Evolutionary conservation across 2,888 invertebrate genomes (phyloP), one percentile per base, ranked within the genome.

Genomic region (Conistra vaccinii): DNA sequence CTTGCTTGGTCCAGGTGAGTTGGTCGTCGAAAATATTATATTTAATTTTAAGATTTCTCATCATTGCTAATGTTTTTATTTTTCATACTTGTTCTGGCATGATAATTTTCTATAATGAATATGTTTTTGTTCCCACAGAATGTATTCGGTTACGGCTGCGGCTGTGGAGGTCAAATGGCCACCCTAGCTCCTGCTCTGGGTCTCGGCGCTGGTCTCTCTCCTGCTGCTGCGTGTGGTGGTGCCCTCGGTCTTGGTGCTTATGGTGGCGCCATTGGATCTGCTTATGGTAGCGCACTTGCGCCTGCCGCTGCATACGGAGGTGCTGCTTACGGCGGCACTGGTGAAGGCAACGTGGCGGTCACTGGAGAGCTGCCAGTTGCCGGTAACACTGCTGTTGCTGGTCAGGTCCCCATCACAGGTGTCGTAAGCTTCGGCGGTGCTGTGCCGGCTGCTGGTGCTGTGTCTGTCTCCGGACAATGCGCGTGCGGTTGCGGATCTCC

Each of bases 271-370:
- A 35, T 35, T 6, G 35, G 35, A 35, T 35, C 35, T n/a, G 35
- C 35, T 17, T 61, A 35, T n/a, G 35, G 61, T 35, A 57, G 45
- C 5, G 58, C 68, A 1, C 2, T 63, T 1, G 17, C 17, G 17
- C 35, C 17, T n/a, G 63, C 17, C 3, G 20, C 62, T 17, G 9
- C 32, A 32, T 60, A 6, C 20, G 39, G 20, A 12, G 76, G 69
- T 29, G 58, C 53, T 9, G 0, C 67, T 39, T 81, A 75, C 61
- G 75, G 72, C 1, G 82, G 82, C 14, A 14, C 26, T 26, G 92
- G 92, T 4, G 90, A 91, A 73, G 93, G 93, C 0, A 84, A 88
- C 29, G 77, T 92, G 61, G 83, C 84, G 6, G 90, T 92, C 0
- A 70, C 67, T 67, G 92, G 92, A 32, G 85, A 91, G 74, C 73